Evolutionary conservation across 2,113 vertebrate genomes (phyloP), one percentile per base, ranked within the genome.

Genomic region (Agapornis roseicollis): DNA sequence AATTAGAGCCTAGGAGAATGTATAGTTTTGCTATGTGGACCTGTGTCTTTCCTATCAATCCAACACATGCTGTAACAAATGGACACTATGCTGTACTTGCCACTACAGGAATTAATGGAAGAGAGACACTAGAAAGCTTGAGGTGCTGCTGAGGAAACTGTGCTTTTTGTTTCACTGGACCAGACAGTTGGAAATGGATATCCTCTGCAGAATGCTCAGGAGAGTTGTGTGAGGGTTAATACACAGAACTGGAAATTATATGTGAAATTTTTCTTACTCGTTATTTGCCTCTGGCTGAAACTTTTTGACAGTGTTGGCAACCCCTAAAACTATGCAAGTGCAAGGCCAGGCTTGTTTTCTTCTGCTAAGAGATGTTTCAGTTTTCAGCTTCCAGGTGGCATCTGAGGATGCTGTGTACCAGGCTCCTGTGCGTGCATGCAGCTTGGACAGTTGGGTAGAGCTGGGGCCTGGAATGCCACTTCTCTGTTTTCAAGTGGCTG

Each of bases 401-500:
- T 42, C 35, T 71, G 13, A 31, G 20, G 9, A 31, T 85, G 56
- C 52, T n/a, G 15, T 63, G 56, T 16, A 68, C 9, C 4, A 7
- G 2, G 0, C 23, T 79, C 17, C 56, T 4, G 1, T 41, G 8
- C 2, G 1, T 41, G 8, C 0, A 0, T 56, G n/a, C 68, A 61
- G 13, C 35, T 23, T 60, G 44, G 33, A 47, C 47, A 41, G 35
- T 0, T 12, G 2, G 15, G 58, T 77, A 46, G 50, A 87, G 25
- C n/a, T 64, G 41, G 22, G 55, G 19, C 31, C 12, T 55, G 52
- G 25, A 64, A 71, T 83, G 33, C 52, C 5, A 1, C 39, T 72
- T 56, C 13, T 18, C 28, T 56, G 2, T 50, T 11, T 90, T 53
- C 29, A 24, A 17, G 52, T 49, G 37, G 44, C 27, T 72, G 12